Evolutionary conservation across 2,888 invertebrate species (phyloP).

Genomic region (Cheilosia vernalis): DNA sequence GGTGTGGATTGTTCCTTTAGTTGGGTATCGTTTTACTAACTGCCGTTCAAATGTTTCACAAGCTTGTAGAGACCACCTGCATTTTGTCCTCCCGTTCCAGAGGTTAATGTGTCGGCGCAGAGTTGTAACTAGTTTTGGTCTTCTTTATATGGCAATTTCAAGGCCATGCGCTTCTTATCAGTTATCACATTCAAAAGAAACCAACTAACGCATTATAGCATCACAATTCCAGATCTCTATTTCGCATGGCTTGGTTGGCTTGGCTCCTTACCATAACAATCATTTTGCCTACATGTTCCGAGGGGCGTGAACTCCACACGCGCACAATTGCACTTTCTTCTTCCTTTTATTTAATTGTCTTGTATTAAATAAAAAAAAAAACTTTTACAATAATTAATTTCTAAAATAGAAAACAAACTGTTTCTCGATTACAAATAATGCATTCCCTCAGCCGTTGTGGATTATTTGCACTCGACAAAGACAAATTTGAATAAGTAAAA

Average conservation of each 20-base stretch:
- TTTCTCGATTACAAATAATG: conserved; percentile 69
- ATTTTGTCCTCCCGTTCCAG: neutral
- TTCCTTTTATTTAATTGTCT: conserved; percentile 71
- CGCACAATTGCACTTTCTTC: conserved; percentile 67
- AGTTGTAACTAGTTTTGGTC: neutral
- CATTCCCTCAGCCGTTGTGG: conserved; percentile 25
- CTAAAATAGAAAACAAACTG: conserved; percentile 35
- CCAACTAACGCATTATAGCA: conserved; percentile 13
- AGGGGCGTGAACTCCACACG: conserved; percentile 58
- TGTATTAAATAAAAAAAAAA: conserved; percentile 68
- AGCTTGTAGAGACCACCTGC: neutral
- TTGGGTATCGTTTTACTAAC: conserved; percentile 7
- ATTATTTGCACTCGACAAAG: conserved; percentile 71
- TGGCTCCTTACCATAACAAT: conserved; percentile 39
- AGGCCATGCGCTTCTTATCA: neutral
- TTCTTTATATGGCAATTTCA: neutral
- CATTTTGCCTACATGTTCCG: conserved; percentile 70
- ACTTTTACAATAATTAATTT: conserved; percentile 47
- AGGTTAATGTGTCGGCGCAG: neutral
- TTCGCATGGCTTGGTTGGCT: conserved; percentile 49
- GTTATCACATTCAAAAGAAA: neutral
- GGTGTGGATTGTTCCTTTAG: conserved; percentile 36
- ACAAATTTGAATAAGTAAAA: conserved; percentile 43
- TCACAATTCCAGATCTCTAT: conserved; percentile 29
- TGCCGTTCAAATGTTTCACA: neutral